Percentiles rank a stretch among this genome's conserved stretches.
Conservation (phyloP, 2,888 invertebrate genomes). For the Bursaphelenchus okinawaensis region DNA sequence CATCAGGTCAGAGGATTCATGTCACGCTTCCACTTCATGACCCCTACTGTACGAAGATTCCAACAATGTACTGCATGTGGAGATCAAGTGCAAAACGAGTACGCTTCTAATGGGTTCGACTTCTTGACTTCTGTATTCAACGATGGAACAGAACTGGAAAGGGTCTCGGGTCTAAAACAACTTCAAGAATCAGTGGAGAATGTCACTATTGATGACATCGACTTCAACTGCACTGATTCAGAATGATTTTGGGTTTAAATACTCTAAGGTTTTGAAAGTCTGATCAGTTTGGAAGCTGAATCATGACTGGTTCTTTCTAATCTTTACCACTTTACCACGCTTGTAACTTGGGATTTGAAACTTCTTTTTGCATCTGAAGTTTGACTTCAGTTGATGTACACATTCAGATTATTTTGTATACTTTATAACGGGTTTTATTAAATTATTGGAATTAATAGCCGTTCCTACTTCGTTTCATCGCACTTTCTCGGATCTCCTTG, state of each 20-base stretch:
- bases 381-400: background rate
- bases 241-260: background rate
- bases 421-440: background rate
- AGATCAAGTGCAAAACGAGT: slow-evolving; percentile 53
- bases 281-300: too few relatives aligned
- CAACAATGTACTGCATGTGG: slow-evolving; percentile 89
- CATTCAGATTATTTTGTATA: background rate
- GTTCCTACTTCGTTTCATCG: slow-evolving; percentile 31
- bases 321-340: too few relatives aligned
- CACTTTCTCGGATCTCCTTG: slow-evolving; percentile 55
- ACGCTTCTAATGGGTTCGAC: slow-evolving; percentile 32
- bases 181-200: slow-evolving; percentile 58
- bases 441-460: slow-evolving; percentile 2
- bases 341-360: too few relatives aligned
- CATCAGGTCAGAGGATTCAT: slow-evolving; percentile 79
- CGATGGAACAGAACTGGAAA: slow-evolving; percentile 72
- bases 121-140: slow-evolving; percentile 57
- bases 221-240: slow-evolving; percentile 9
- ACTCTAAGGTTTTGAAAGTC: too few relatives aligned
- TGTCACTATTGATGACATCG: slow-evolving; percentile 24
- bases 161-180: slow-evolving; percentile 72
- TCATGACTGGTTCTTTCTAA: too few relatives aligned
- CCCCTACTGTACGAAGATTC: slow-evolving; percentile 80
- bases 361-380: too few relatives aligned
- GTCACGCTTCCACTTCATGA: slow-evolving; percentile 70